Percentiles rank a stretch among this genome's conserved stretches.
Evolutionary conservation across 1,140 invertebrate genomes (phyloP).

Genomic region (Hyles euphorbiae): DNA sequence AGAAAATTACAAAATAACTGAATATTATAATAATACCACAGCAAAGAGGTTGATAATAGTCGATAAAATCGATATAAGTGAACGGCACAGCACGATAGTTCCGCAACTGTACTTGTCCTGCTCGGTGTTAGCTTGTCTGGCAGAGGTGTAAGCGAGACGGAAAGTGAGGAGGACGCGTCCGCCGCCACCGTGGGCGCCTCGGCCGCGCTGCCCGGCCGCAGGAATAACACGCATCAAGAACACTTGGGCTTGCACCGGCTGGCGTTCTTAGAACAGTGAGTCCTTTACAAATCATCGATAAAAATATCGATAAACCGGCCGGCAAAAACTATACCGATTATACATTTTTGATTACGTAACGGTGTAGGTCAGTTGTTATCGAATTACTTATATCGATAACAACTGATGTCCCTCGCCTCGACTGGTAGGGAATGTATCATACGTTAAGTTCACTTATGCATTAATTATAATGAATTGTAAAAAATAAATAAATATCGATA

Average conservation of each 20-base stretch:
- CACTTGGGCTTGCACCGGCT: constrained; percentile 53
- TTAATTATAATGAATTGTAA: too few species aligned
- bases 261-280: constrained; percentile 65
- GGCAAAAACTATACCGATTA: constrained; percentile 1
- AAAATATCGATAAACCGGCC: too few species aligned
- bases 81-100: constrained; percentile 22
- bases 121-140: constrained; percentile 54
- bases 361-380: too few species aligned
- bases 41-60: too few species aligned
- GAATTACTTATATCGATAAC: too few species aligned
- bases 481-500: too few species aligned
- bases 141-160: constrained; percentile 63
- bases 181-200: constrained; percentile 38
- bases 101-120: constrained; percentile 43
- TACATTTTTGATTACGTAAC: too few species aligned
- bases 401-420: too few species aligned
- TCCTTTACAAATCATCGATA: constrained; percentile 9
- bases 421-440: too few species aligned
- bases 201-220: constrained; percentile 32
- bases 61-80: constrained; percentile 1
- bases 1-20: not conserved
- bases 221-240: constrained; percentile 53
- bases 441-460: too few species aligned
- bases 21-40: not conserved
- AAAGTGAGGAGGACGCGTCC: constrained; percentile 61